Conservation (phyloP, 2,888 invertebrate genomes). For the Idaea biselata region DNA sequence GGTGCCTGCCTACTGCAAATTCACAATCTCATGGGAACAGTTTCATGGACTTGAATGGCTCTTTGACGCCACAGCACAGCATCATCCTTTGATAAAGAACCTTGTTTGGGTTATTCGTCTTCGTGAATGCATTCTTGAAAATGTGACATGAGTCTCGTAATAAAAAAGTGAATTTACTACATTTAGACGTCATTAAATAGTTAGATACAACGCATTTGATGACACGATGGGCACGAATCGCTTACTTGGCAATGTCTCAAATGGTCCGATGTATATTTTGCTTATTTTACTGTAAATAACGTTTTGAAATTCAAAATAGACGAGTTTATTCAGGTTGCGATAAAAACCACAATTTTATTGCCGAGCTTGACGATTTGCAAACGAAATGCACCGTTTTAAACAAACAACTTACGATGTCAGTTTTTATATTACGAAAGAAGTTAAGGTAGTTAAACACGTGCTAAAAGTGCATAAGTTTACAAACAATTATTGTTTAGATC, state of each 20-base stretch:
- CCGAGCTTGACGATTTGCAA: neutral
- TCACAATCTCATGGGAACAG: neutral
- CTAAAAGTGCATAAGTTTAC: constrained; percentile 11
- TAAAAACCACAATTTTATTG: neutral
- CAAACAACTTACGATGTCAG: neutral
- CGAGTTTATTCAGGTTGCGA: neutral
- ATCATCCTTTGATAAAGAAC: neutral
- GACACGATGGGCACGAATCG: neutral
- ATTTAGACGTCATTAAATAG: neutral
- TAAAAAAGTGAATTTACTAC: neutral
- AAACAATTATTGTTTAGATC: constrained; percentile 9
- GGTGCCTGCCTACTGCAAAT: neutral
- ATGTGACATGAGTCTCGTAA: neutral
- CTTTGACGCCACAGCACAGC: neutral
- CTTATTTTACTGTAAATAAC: neutral
- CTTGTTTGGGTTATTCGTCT: neutral
- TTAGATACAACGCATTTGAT: neutral
- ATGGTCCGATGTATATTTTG: neutral
- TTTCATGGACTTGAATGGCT: neutral
- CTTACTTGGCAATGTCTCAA: constrained; percentile 1
- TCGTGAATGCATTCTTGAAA: neutral
- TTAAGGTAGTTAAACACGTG: constrained; percentile 11
- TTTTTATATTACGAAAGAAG: constrained; percentile 9
- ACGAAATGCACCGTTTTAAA: neutral
- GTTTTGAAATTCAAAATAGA: neutral